Conservation (phyloP, 1,140 invertebrate species). For the Eurosta solidaginis region DNA sequence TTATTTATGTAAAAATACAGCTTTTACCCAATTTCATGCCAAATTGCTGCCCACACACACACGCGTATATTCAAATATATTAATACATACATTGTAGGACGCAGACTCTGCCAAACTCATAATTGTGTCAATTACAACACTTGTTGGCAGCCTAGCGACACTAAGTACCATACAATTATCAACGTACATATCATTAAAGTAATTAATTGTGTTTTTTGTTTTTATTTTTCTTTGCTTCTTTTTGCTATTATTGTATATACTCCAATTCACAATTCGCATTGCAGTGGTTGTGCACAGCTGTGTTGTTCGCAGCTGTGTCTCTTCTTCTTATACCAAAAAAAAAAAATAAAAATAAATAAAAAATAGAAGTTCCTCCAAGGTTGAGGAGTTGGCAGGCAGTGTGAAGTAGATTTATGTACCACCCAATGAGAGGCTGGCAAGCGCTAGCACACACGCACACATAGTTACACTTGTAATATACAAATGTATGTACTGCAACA, state of each 20-base stretch:
- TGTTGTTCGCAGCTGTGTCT: not conserved
- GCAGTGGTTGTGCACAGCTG: not conserved
- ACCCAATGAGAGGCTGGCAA: not conserved
- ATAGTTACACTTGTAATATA: not conserved
- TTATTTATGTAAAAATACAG: not conserved
- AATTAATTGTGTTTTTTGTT: constrained; percentile 26
- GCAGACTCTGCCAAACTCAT: too few relatives aligned
- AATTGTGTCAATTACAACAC: constrained; percentile 26
- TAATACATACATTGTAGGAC: too few relatives aligned
- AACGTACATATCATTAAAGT: constrained; percentile 28
- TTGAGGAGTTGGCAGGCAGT: not conserved
- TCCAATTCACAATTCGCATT: constrained; percentile 22
- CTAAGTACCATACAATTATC: constrained; percentile 28
- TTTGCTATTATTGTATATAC: constrained; percentile 22
- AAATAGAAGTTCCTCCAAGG: too few relatives aligned
- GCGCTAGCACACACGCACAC: not conserved
- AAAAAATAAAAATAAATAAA: too few relatives aligned
- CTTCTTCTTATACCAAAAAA: too few relatives aligned
- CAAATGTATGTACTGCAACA: not conserved
- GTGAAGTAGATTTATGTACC: constrained; percentile 14
- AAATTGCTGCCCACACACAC: not conserved
- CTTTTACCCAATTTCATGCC: constrained; percentile 8
- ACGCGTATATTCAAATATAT: not conserved
- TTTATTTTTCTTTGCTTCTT: too few relatives aligned
- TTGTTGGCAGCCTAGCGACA: constrained; percentile 17